Conservation (phyloP, 1,140 invertebrate genomes). For the Lepidurus packardi region DNA sequence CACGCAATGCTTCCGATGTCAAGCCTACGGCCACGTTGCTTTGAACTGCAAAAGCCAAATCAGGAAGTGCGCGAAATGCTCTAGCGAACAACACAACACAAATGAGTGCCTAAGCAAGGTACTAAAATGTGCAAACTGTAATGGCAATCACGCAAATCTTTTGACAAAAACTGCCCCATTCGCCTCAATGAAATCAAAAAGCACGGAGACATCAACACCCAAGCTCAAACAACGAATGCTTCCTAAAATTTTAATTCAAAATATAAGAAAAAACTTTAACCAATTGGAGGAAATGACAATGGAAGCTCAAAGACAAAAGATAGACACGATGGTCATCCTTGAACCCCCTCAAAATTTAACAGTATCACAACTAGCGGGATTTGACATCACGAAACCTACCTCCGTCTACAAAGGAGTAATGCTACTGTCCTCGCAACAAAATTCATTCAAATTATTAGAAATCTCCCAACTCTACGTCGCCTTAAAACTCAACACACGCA, state of each 20-base stretch:
- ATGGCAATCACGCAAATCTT: conserved; percentile 17
- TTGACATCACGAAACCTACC: conserved; percentile 12
- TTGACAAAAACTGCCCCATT: neutral
- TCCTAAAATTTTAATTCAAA: conserved; percentile 13
- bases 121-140: conserved; percentile 26
- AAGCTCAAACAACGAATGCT: neutral
- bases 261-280: conserved; percentile 1
- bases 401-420: conserved; percentile 8
- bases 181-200: conserved; percentile 2
- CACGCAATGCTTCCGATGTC: neutral
- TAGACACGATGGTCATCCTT: conserved; percentile 24
- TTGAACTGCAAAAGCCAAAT: neutral
- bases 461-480: neutral
- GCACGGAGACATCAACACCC: neutral
- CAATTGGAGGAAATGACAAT: neutral
- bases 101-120: neutral
- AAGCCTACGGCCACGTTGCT: neutral
- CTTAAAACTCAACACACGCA: neutral
- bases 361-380: neutral
- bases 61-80: conserved; percentile 11
- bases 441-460: neutral
- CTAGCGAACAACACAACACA: neutral
- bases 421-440: neutral
- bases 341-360: conserved; percentile 20
- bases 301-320: neutral